A percentile compares a stretch with the other conserved stretches of the same genome.
Evolutionary conservation across 2,888 invertebrate genomes (phyloP).

Genomic region (Melieria crassipennis): DNA sequence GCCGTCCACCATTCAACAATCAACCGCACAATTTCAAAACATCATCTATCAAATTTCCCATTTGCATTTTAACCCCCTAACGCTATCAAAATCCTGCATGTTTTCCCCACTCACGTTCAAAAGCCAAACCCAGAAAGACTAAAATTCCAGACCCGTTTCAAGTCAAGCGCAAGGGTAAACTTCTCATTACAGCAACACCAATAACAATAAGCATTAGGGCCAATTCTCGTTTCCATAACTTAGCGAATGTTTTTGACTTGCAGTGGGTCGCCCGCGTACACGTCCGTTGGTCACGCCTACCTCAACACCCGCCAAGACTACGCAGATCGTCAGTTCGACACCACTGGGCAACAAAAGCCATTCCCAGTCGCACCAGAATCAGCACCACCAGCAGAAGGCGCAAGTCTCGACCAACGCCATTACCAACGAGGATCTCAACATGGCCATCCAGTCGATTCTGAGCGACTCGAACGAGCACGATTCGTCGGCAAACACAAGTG

Average conservation of each 20-base stretch:
- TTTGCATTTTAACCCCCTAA: not conserved
- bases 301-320: slow-evolving; percentile 34
- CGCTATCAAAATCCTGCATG: not conserved
- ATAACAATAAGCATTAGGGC: not conserved
- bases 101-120: not conserved
- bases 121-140: slow-evolving; percentile 43
- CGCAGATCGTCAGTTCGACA: slow-evolving; percentile 31
- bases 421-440: slow-evolving; percentile 60
- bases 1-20: not conserved
- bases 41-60: not conserved
- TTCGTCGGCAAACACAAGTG: slow-evolving; percentile 39
- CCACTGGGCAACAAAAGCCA: slow-evolving; percentile 28
- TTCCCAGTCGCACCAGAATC: slow-evolving; percentile 1
- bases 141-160: slow-evolving; percentile 61
- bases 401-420: slow-evolving; percentile 42
- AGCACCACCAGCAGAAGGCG: slow-evolving; percentile 33
- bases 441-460: slow-evolving; percentile 64
- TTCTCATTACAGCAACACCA: slow-evolving; percentile 12
- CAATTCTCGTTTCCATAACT: not conserved
- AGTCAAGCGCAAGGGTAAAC: slow-evolving; percentile 64
- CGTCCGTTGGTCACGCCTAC: slow-evolving; percentile 51
- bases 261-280: slow-evolving; percentile 68
- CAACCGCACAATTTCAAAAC: not conserved
- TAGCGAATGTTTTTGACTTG: not conserved
- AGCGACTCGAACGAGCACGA: slow-evolving; percentile 57